Evolutionary conservation across 2,797 vertebrate species (phyloP), one percentile per base, ranked within the genome.

Genomic region (Sorex maritimensis): DNA sequence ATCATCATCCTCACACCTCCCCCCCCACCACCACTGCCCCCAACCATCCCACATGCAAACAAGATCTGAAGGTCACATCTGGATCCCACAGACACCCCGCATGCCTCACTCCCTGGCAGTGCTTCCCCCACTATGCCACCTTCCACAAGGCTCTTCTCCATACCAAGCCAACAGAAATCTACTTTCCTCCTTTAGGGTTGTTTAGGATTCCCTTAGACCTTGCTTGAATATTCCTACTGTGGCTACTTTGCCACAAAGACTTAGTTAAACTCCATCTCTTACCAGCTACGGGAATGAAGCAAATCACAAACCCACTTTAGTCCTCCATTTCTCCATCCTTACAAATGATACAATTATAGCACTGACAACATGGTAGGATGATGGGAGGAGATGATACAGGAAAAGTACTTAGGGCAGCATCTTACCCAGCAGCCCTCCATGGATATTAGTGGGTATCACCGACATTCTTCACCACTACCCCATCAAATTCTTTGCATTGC

Each of bases 91-190:
- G 2, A 61, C 41, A 52, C 38, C n/a, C 17, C 2, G 12, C 0
- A 11, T 0, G 13, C 26, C 14, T 34, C 5, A 58, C 26, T 15
- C 69, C 41, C 21, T 67, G 41, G 19, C 34, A 34, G 34, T 34
- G 23, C 68, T 88, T 86, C 41, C 52, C 52, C 52, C 52, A 55
- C 17, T 14, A 65, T 21, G 15, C 8, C 41, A 26, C 6, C 71
- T 26, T 88, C 72, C 63, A 65, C 61, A 88, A 81, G 41, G 2
- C 65, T 77, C 65, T 86, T 90, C 67, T 82, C 38, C 5, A 44
- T 38, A 63, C 55, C 13, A 69, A 68, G 28, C 58, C 67, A 34
- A 0, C 52, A 13, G n/a, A 77, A 82, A 61, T 38, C n/a, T 0
- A 41, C 14, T 13, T 38, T 46, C 34, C 55, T 88, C 26, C 19